These are phyloP conservation scores for Origma solitaria DNA, from an alignment of 2,113 vertebrate species.

Conservation along the genomic window DNA sequence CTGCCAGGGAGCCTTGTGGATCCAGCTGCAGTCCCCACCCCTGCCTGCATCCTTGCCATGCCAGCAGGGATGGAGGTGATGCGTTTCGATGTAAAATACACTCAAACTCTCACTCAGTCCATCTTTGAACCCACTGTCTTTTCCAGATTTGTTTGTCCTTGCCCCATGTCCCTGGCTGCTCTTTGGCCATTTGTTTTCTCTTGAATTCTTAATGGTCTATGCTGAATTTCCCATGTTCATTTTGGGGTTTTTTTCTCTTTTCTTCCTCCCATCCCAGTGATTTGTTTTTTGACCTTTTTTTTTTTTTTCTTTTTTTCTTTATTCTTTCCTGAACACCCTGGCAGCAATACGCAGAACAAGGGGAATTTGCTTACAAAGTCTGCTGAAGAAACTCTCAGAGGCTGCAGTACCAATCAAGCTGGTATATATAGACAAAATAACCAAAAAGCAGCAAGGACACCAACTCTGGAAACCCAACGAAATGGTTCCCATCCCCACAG, in stretches of 20 bases:
- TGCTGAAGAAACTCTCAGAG: neutral
- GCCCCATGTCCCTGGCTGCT: neutral
- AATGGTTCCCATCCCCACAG: accelerated
- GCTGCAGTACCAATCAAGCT: neutral
- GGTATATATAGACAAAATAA: neutral
- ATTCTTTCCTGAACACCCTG: neutral
- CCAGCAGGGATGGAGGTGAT: neutral
- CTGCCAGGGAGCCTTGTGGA: neutral
- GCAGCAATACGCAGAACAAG: neutral
- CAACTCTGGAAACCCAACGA: neutral
- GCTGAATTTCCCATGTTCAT: neutral
- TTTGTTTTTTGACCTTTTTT: neutral
- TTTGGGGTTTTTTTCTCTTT: neutral
- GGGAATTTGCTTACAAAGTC: neutral
- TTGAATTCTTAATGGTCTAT: neutral
- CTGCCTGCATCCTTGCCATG: neutral
- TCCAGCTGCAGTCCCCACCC: neutral
- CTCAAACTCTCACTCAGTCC: neutral
- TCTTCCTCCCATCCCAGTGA: accelerated
- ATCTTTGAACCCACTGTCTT: neutral
- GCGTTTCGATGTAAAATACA: neutral
- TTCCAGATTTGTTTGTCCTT: neutral
- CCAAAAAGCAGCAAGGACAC: neutral
- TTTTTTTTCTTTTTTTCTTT: neutral
- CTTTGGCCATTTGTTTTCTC: neutral